Base-by-base conservation (phyloP, 2,888 invertebrate species). In the Dioctria linearis region DNA sequence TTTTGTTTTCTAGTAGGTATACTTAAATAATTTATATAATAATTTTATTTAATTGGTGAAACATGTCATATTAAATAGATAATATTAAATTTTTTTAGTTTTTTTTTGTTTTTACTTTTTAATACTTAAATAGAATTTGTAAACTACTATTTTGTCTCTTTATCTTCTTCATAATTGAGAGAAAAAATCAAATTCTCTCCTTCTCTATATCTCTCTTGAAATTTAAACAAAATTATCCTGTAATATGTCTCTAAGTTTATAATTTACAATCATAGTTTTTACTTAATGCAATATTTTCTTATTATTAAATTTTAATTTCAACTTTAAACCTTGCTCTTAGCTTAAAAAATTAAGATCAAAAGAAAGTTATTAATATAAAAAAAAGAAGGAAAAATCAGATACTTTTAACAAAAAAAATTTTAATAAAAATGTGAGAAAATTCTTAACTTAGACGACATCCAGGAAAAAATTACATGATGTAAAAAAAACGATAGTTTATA, bases 51-150 rank as follows among this genome's bases (percentile, higher is more conserved):
- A 49, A 51, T 51, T 51, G 51, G 37, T 69, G 51, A 69, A 69
- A 69, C 51, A 51, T 69, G 69, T 69, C 69, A 69, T n/a, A n/a
- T 69, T 69, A 69, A 69, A 69, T 69, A 69, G 42, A 25, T 25
- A 25, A 25, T 25, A 25, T 25, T 25, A 25, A 25, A 25, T 25
- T 25, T 25, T 25, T 25, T 25, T 25, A 25, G 25, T 25, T 25
- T 25, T 25, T 25, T 25, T 65, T 65, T 65, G 65, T 65, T 65
- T 65, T 42, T 65, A 25, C 49, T 46, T n/a, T 49, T 69, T 51
- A 69, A 69, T 69, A 69, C 69, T 69, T 69, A 69, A 69, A 51
- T 69, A 69, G 51, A 69, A 69, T 69, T 69, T 69, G 69, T 69
- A 69, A 39, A 8, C 54, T 54, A 11, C 54, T 54, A 25, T 25